Conservation (phyloP, 2,113 vertebrate genomes). For the Rousettus leschenaultii region DNA sequence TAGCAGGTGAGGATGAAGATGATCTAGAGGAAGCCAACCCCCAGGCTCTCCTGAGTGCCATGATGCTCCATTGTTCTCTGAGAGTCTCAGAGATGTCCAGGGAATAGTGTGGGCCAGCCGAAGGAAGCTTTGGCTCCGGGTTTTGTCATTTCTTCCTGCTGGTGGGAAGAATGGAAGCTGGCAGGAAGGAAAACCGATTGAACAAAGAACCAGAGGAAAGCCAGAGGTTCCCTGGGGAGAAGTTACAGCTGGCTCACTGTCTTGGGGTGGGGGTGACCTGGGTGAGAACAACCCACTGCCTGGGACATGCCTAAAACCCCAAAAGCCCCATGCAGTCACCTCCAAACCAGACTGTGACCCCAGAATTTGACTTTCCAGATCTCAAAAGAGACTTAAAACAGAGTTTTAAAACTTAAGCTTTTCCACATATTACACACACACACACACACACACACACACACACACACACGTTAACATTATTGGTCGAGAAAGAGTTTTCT, state of each 20-base stretch:
- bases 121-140: slow-evolving; percentile 14
- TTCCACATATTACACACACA: neutral
- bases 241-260: neutral
- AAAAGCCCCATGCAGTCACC: accelerated
- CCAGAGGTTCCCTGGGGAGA: neutral
- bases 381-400: neutral
- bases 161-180: neutral
- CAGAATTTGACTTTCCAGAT: neutral
- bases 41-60: neutral
- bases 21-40: neutral
- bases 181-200: neutral
- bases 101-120: neutral
- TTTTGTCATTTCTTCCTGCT: slow-evolving; percentile 54
- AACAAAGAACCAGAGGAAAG: slow-evolving; percentile 32
- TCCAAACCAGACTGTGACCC: neutral
- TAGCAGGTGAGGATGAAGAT: neutral
- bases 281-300: neutral
- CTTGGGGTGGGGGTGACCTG: accelerated
- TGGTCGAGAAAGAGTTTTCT: neutral
- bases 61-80: neutral
- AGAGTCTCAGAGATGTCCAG: accelerated
- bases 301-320: too few species aligned
- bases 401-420: neutral
- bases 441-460: too few species aligned
- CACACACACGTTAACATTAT: neutral